phyloP scores from a whole-genome alignment of 2,888 invertebrate genomes.

The Cephus pulcher region DNA sequence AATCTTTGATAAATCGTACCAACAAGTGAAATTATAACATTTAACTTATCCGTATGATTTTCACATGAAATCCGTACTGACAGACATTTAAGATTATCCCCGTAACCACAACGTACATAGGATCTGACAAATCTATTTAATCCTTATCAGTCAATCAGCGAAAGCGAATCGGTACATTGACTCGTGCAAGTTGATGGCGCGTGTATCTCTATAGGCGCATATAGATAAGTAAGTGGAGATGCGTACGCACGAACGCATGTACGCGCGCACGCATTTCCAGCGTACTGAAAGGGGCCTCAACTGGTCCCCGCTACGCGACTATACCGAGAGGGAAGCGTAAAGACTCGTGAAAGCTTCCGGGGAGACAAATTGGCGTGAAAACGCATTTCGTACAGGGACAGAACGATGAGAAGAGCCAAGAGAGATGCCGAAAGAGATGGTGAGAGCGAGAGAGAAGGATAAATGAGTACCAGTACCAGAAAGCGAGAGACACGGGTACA shows the following conservation, averaged over 20 bases:
- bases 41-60: background rate
- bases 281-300: background rate
- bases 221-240: background rate
- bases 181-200: background rate
- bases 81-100: background rate
- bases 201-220: background rate
- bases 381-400: slow-evolving; percentile 57
- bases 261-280: slow-evolving; percentile 18
- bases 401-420: slow-evolving; percentile 24
- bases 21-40: background rate
- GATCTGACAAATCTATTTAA: background rate
- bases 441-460: slow-evolving; percentile 16
- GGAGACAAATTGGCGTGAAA: slow-evolving; percentile 65
- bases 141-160: background rate
- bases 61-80: background rate
- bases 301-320: background rate
- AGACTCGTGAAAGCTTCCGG: slow-evolving; percentile 66
- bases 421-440: background rate
- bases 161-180: background rate
- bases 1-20: background rate
- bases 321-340: slow-evolving; percentile 53
- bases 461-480: slow-evolving; percentile 26
- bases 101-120: background rate
- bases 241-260: slow-evolving; percentile 21
- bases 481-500: background rate